Base-by-base conservation (phyloP, 2,797 vertebrate genomes). In the Crocidura indochinensis region DNA sequence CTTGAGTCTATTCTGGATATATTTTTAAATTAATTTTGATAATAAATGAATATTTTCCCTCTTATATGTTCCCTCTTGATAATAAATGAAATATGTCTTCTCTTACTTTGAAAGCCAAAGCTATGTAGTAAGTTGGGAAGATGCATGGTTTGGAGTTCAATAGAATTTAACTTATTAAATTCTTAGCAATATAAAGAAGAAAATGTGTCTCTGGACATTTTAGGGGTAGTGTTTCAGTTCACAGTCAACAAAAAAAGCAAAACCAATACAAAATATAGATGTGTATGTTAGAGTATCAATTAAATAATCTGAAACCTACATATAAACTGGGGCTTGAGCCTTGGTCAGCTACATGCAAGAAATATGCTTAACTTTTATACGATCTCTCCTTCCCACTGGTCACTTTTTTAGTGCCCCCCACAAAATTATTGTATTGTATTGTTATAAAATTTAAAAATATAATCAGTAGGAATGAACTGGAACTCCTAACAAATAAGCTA, bases 171-270 rank as follows among this genome's bases (percentile, higher is more conserved):
- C 46, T 76, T 69, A 72, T 51, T 88, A 49, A 77, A 44, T 24
- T 74, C 10, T 88, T 56, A 77, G 31, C 29, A 88, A 53, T 17
- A 47, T 15, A 31, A 68, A 49, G 12, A 65, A 53, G 29, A 88
- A 53, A 38, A 51, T 4, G 10, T 0, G 8, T 60, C 26, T 64
- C 92, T 90, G 69, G 29, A 65, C 19, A 47, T 46, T 79, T 46
- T 10, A 5, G 0, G 24, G 20, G 8, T 71, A 60, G 1, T 64
- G 24, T 56, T 56, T 62, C 1, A 8, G 38, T 38, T n/a, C 67
- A 29, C 79, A 22, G 10, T n/a, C 20, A 19, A 86, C 56, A 47
- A 90, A 31, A 67, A 88, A 87, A 82, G 46, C 15, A 78, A 65
- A 82, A 85, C 22, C 51, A 44, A 60, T 17, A 60, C 5, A 2